Conservation (phyloP, 2,888 invertebrate genomes). For the Dolichopus griseipennis region DNA sequence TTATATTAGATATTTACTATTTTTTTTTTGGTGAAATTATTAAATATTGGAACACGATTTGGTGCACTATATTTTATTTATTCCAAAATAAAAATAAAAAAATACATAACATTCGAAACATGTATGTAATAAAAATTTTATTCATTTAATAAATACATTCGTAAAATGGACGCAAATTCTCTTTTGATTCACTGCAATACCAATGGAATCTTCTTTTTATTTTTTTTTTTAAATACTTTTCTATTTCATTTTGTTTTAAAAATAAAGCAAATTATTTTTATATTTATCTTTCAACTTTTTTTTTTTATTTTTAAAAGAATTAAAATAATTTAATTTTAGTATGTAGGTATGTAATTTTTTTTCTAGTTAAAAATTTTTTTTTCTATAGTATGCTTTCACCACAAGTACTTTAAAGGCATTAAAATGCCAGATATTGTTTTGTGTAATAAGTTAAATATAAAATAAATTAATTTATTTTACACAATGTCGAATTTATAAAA, state of each 20-base stretch:
- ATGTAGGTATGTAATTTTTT: too few relatives aligned
- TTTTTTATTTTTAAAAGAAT: too few relatives aligned
- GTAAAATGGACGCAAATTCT: constrained; percentile 6
- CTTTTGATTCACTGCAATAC: not conserved
- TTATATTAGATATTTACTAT: too few relatives aligned
- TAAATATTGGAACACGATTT: not conserved
- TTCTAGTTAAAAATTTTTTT: not conserved
- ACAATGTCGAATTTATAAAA: not conserved
- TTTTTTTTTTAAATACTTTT: not conserved
- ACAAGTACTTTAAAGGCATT: not conserved
- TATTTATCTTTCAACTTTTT: not conserved
- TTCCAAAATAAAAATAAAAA: not conserved
- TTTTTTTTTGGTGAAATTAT: too few relatives aligned
- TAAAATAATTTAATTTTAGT: too few relatives aligned
- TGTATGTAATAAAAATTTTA: not conserved
- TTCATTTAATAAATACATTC: not conserved
- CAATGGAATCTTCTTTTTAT: not conserved
- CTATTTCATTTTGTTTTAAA: not conserved
- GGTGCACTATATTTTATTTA: not conserved
- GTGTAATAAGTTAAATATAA: too few relatives aligned
- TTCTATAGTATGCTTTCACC: not conserved
- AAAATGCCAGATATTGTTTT: not conserved
- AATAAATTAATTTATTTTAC: too few relatives aligned
- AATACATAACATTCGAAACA: too few relatives aligned
- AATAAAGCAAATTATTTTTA: not conserved